Conservation (phyloP, 2,797 vertebrate species). For the Melanotaenia pygmaea region DNA sequence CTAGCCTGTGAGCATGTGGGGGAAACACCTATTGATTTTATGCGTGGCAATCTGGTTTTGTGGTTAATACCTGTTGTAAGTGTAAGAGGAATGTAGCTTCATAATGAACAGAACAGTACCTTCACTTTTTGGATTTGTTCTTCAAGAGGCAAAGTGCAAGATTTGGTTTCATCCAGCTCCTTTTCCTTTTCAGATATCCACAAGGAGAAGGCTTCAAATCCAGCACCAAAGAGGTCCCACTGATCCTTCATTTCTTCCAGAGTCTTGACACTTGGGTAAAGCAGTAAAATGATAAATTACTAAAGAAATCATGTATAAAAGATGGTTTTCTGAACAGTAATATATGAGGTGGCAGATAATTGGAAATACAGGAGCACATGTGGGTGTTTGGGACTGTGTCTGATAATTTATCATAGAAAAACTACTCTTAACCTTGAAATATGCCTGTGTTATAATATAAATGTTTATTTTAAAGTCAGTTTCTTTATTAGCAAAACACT, state of each 20-base stretch:
- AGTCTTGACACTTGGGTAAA: slow-evolving; percentile 87
- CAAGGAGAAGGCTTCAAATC: slow-evolving; percentile 89
- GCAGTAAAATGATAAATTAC: neutral
- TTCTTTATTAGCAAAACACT: neutral
- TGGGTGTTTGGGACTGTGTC: neutral
- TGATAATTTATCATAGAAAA: neutral
- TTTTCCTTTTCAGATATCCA: slow-evolving; percentile 96
- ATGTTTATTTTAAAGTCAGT: neutral
- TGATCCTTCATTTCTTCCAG: slow-evolving; percentile 92
- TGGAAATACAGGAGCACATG: neutral
- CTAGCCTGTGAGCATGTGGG: neutral
- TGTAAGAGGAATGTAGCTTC: neutral
- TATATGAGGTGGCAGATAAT: neutral
- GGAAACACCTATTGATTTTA: slow-evolving; percentile 16
- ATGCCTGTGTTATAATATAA: neutral
- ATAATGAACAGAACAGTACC: slow-evolving; percentile 75
- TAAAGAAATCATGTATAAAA: neutral
- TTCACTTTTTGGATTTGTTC: slow-evolving; percentile 89
- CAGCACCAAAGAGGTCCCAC: slow-evolving; percentile 91
- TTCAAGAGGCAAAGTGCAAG: slow-evolving; percentile 83
- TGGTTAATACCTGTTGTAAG: slow-evolving; percentile 16
- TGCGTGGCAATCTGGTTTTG: slow-evolving; percentile 9
- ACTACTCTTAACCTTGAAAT: neutral
- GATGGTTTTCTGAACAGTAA: neutral
- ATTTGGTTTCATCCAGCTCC: slow-evolving; percentile 86